Percentiles rank a stretch among this genome's conserved stretches.
phyloP scores from a whole-genome alignment of 2,888 invertebrate species.

The Diarsia rubi region DNA sequence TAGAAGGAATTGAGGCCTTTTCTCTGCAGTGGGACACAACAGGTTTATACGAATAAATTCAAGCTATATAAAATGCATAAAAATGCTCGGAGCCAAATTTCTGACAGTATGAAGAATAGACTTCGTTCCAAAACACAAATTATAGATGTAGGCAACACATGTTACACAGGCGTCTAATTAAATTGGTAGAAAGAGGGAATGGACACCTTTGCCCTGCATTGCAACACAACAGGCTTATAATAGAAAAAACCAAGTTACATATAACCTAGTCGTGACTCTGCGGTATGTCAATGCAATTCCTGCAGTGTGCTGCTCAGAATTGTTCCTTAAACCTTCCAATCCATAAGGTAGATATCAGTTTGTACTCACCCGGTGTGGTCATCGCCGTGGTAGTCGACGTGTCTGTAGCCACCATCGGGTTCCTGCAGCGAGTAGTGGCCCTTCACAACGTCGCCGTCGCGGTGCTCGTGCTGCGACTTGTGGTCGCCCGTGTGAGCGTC shows the following conservation, averaged over 20 bases:
- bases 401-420: conserved; percentile 87
- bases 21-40: too few species aligned
- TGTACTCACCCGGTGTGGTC: conserved; percentile 83
- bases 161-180: too few species aligned
- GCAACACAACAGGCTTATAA: neutral
- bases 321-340: neutral
- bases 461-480: conserved; percentile 86
- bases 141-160: neutral
- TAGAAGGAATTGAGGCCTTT: too few species aligned
- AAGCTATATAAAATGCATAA: too few species aligned
- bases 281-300: neutral
- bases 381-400: conserved; percentile 88
- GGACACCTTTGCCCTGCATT: too few species aligned
- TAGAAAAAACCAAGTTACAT: neutral
- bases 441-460: conserved; percentile 85
- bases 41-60: too few species aligned
- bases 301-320: neutral
- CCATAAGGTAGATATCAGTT: neutral
- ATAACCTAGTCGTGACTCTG: neutral
- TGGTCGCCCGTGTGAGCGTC: conserved; percentile 89
- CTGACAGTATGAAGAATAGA: neutral
- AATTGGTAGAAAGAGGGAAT: too few species aligned
- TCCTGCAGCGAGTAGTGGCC: conserved; percentile 82
- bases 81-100: neutral
- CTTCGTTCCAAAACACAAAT: neutral